Conservation (phyloP, 2,797 vertebrate genomes). For the Margarornis squamiger region DNA sequence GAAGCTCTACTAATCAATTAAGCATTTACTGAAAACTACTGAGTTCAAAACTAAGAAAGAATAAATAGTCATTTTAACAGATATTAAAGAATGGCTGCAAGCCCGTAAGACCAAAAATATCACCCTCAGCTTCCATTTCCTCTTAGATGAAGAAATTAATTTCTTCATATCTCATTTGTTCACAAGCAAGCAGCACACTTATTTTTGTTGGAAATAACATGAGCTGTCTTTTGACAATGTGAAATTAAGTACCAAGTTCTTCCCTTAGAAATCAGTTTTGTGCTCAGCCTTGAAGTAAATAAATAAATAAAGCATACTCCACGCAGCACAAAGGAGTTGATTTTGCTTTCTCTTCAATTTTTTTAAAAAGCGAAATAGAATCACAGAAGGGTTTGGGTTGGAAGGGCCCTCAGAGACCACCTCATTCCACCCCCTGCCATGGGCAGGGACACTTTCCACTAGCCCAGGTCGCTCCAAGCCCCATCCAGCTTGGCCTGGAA, state of each 20-base stretch:
- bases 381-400: neutral
- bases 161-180: neutral
- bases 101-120: neutral
- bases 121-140: neutral
- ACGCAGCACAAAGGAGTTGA: neutral
- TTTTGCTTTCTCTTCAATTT: neutral
- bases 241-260: neutral
- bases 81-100: neutral
- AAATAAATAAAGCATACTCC: neutral
- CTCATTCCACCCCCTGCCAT: neutral
- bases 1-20: neutral
- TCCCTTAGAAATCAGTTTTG: neutral
- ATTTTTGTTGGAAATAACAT: neutral
- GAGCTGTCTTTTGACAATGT: neutral
- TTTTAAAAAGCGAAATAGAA: neutral
- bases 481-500: neutral
- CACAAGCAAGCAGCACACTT: neutral
- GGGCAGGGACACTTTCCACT: neutral
- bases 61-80: neutral
- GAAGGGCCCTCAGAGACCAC: neutral
- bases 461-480: neutral
- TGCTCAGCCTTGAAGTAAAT: neutral
- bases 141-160: neutral
- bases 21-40: conserved; percentile 18
- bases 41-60: neutral